Conservation (phyloP, 2,888 invertebrate species). For the Nipponacmea schrenckii region DNA sequence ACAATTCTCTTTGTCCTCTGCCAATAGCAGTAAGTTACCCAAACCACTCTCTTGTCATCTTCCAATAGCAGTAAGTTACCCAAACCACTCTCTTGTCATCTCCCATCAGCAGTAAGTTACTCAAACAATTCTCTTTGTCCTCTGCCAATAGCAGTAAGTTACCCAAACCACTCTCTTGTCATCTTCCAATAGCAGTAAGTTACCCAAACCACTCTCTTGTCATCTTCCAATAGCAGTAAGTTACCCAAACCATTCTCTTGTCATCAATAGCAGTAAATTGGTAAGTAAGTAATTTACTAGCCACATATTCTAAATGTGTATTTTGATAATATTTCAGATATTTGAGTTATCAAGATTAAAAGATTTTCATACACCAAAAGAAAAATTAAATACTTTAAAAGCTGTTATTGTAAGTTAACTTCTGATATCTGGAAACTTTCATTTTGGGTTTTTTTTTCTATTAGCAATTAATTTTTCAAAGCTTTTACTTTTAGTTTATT, state of each 20-base stretch:
- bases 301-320: too few species aligned
- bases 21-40: conserved; percentile 24
- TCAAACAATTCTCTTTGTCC: conserved; percentile 56
- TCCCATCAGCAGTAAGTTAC: conserved; percentile 21
- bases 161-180: not conserved
- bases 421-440: not conserved
- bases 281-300: too few species aligned
- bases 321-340: conserved; percentile 39
- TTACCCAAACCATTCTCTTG: conserved; percentile 15
- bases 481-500: too few species aligned
- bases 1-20: too few species aligned
- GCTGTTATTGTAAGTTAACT: conserved; percentile 55
- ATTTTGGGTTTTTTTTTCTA: not conserved
- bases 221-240: conserved; percentile 61
- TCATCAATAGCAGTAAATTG: too few species aligned
- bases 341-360: conserved; percentile 58
- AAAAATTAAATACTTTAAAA: conserved; percentile 61
- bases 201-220: conserved; percentile 55
- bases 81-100: not conserved
- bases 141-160: conserved; percentile 61
- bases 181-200: too few species aligned
- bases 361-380: conserved; percentile 54
- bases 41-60: conserved; percentile 58
- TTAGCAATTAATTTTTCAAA: too few species aligned
- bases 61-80: conserved; percentile 58